These are phyloP conservation scores for Diadophis punctatus DNA, from an alignment of 2,113 vertebrate genomes.

Conservation along the genomic window DNA sequence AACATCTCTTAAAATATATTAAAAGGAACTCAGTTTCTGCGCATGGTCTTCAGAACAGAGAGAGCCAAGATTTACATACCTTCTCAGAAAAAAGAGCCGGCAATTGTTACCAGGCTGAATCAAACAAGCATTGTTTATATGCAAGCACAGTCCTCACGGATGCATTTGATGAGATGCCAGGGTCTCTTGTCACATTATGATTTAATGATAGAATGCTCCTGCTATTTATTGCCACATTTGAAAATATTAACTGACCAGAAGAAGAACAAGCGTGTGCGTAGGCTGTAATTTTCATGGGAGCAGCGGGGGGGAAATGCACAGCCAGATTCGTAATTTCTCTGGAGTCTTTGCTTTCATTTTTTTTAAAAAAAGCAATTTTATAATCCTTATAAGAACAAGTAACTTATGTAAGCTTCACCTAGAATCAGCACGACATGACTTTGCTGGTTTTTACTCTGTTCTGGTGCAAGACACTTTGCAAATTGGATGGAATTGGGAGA, in stretches of 20 bases:
- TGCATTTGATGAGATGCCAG: neutral
- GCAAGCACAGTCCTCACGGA: neutral
- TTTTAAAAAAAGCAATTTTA: neutral
- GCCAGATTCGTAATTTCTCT: neutral
- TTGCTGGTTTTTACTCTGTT: neutral
- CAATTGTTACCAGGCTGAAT: neutral
- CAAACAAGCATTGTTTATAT: neutral
- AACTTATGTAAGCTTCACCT: neutral
- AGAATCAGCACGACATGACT: neutral
- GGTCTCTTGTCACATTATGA: neutral
- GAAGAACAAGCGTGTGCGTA: neutral
- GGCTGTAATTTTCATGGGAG: neutral
- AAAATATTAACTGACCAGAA: neutral
- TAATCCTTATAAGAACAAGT: neutral
- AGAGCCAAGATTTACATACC: neutral
- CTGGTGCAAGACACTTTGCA: neutral
- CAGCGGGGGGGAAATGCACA: neutral
- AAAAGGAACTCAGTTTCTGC: neutral
- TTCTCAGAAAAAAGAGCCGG: neutral
- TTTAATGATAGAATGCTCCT: neutral
- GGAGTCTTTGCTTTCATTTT: neutral
- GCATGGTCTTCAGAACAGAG: neutral
- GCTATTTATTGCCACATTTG: neutral
- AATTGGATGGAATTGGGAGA: neutral
- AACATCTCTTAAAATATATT: slow-evolving; percentile 8